A percentile compares a stretch with the other conserved stretches of the same genome.
These are phyloP conservation scores for Hypsibius dujardini DNA, from an alignment of 1,140 invertebrate species.

Conservation along the genomic window DNA sequence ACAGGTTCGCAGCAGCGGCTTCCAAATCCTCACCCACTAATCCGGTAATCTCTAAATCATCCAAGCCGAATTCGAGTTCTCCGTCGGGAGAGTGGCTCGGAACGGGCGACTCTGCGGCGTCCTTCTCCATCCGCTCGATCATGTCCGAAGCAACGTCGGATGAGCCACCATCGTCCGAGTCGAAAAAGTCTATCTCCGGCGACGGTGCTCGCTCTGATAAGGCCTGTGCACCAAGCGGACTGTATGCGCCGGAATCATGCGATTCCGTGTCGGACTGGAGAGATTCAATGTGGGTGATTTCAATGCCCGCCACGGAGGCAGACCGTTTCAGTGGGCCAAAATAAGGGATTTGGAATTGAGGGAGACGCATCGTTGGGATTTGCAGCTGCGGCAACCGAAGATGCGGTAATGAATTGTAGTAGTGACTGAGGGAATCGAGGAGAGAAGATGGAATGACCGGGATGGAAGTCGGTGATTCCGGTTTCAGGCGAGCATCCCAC, in stretches of 20 bases:
- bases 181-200: neutral
- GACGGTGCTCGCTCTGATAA: neutral
- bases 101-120: neutral
- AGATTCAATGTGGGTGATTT: too few relatives aligned
- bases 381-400: neutral
- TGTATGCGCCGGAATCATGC: neutral
- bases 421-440: constrained; percentile 5
- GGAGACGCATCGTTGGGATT: neutral
- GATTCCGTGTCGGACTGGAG: too few relatives aligned
- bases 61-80: neutral
- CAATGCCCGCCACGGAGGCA: too few relatives aligned
- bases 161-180: neutral
- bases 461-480: neutral
- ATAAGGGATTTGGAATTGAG: neutral
- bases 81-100: neutral
- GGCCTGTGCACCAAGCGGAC: neutral
- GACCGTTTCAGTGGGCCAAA: too few relatives aligned
- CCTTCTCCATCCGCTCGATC: neutral
- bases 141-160: neutral
- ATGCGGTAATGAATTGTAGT: constrained; percentile 9
- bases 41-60: neutral
- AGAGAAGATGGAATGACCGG: neutral
- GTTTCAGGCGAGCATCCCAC: constrained; percentile 30
- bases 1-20: neutral
- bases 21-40: neutral